Conservation (phyloP, 2,113 vertebrate genomes). For the Oreochromis aureus region DNA sequence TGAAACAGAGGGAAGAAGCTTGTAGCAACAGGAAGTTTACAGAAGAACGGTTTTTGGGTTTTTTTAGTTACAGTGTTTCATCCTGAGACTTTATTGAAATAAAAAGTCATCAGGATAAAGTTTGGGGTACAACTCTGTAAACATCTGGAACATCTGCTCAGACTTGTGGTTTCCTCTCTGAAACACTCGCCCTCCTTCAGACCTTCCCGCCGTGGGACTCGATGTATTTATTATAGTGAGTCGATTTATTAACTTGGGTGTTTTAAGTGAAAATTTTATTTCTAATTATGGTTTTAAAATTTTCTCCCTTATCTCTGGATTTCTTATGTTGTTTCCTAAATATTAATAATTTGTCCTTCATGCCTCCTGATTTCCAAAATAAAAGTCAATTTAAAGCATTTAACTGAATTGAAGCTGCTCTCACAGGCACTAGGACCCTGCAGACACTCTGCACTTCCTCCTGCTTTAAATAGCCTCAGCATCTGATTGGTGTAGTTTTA, state of each 20-base stretch:
- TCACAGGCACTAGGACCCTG: not conserved
- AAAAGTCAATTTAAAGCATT: not conserved
- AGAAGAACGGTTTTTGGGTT: not conserved
- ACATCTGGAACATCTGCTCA: not conserved
- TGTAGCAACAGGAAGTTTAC: not conserved
- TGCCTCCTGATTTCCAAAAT: not conserved
- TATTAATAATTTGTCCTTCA: not conserved
- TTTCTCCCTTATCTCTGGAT: not conserved
- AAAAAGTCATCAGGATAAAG: not conserved
- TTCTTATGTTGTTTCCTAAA: not conserved
- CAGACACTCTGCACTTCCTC: not conserved
- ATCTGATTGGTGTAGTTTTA: conserved; percentile 17
- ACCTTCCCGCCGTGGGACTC: not conserved
- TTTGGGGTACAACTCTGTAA: not conserved
- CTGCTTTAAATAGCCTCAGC: not conserved
- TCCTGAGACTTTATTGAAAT: not conserved
- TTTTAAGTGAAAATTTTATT: not conserved
- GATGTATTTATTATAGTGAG: not conserved
- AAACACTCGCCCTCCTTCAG: not conserved
- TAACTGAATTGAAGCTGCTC: not conserved
- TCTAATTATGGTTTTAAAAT: not conserved
- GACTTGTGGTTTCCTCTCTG: not conserved
- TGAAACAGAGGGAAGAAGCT: conserved; percentile 3
- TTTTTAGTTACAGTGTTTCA: not conserved
- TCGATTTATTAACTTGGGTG: not conserved